Percentiles rank a stretch among this genome's conserved stretches.
These are phyloP conservation scores for Rhopalosiphum maidis DNA, from an alignment of 1,140 invertebrate genomes.

Conservation along the genomic window DNA sequence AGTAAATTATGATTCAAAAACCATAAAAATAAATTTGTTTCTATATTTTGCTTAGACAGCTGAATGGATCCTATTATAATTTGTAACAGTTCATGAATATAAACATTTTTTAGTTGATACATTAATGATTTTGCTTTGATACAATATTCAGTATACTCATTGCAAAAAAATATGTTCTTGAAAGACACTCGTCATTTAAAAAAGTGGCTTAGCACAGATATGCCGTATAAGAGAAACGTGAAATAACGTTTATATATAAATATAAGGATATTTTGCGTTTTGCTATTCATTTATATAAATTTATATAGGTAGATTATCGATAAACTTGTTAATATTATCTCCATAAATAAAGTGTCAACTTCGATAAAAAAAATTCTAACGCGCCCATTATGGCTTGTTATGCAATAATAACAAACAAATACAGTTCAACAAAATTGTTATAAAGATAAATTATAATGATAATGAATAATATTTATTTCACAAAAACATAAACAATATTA, in stretches of 20 bases:
- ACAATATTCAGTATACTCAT: too few relatives aligned
- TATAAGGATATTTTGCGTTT: background rate
- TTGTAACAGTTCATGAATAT: background rate
- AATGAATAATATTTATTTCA: background rate
- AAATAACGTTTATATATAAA: background rate
- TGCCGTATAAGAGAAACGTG: background rate
- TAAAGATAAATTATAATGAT: background rate
- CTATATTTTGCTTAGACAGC: background rate
- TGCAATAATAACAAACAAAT: background rate
- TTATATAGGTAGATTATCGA: background rate
- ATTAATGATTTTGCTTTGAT: background rate
- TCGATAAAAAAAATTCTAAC: background rate
- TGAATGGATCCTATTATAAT: background rate
- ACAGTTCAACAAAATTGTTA: background rate
- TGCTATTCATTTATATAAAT: background rate
- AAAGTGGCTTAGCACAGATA: background rate
- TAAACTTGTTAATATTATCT: background rate
- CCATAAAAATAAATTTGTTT: background rate
- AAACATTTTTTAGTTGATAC: background rate
- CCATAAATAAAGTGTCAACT: background rate
- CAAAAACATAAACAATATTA: background rate
- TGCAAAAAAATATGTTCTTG: background rate
- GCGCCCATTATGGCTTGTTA: background rate
- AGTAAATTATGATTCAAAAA: background rate
- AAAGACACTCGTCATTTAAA: background rate